Conservation (phyloP, 2,113 vertebrate species). For the Tonatia bakeri region DNA sequence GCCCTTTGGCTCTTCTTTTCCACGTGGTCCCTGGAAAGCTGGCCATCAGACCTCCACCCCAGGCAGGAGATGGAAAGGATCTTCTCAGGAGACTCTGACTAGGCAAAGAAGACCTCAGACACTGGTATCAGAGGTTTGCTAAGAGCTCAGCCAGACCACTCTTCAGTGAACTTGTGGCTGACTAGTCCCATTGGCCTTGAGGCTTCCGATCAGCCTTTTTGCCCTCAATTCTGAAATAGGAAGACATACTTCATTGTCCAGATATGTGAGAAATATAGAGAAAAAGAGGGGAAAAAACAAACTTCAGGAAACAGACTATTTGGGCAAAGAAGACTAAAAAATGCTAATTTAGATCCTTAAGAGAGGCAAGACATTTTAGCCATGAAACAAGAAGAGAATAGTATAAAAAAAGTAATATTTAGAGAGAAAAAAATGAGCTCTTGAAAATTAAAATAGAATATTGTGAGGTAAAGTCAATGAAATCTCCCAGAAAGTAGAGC, state of each 20-base stretch:
- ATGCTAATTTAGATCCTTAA: not conserved
- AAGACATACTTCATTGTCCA: not conserved
- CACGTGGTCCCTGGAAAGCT: not conserved
- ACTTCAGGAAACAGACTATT: not conserved
- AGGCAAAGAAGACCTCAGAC: not conserved
- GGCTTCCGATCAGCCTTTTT: not conserved
- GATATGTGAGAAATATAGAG: not conserved
- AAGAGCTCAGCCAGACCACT: not conserved
- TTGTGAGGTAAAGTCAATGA: not conserved
- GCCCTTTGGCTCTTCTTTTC: not conserved
- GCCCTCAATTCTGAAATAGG: not conserved
- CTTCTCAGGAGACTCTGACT: not conserved
- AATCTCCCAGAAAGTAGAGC: not conserved
- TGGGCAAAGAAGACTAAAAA: not conserved
- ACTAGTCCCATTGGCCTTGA: not conserved
- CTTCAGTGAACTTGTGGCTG: not conserved
- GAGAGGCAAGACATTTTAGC: not conserved
- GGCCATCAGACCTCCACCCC: not conserved
- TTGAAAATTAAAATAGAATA: not conserved
- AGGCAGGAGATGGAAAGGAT: not conserved
- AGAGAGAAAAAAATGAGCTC: not conserved
- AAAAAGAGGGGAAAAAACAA: not conserved
- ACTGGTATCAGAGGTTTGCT: not conserved
- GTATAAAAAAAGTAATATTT: not conserved
- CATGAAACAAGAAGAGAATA: not conserved